Evolutionary conservation across 2,113 vertebrate genomes (phyloP), one percentile per base, ranked within the genome.

Genomic region (Nycticebus coucang): DNA sequence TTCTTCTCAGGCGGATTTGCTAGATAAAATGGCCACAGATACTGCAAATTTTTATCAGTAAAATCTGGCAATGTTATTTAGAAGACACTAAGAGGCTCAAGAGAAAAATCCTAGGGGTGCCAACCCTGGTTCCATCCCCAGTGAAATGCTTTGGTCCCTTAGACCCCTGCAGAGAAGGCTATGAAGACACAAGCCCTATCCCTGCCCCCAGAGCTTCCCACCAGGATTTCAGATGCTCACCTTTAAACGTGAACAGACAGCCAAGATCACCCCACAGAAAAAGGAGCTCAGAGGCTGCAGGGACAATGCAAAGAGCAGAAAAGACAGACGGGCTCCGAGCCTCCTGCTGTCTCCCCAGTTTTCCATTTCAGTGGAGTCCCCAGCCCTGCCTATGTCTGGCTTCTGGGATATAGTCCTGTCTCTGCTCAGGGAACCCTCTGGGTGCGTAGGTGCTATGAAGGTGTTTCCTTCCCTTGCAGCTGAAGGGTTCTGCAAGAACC

Each of bases 171-270:
- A 3, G 14, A 7, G 57, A 41, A 21, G 68, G 26, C 33, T 3
- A 22, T 0, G 62, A 64, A 64, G 33, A 45, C 1, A 2, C 11
- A 55, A 84, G 17, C 6, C n/a, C 24, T 0, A 1, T 53, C 19
- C 60, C 3, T 35, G 24, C 1, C 7, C 37, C n/a, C 4, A 28
- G 21, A 35, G 15, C 37, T 45, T 33, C 79, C 78, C n/a, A 7
- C 7, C 7, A 75, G 35, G 22, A 13, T 22, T 82, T 21, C 5
- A 13, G 66, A 30, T 10, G 66, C 45, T 68, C 50, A 17, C 28
- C 24, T 55, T 13, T 26, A 26, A 68, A 66, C 2, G 55, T 18
- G 30, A 74, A 26, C 3, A 19, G n/a, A 28, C 41, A 53, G 19
- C 28, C 59, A 37, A 89, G 53, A 11, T 53, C 26, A 33, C 37